phyloP scores from a whole-genome alignment of 2,797 vertebrate genomes.

The Hydrocynus forskahlii region DNA sequence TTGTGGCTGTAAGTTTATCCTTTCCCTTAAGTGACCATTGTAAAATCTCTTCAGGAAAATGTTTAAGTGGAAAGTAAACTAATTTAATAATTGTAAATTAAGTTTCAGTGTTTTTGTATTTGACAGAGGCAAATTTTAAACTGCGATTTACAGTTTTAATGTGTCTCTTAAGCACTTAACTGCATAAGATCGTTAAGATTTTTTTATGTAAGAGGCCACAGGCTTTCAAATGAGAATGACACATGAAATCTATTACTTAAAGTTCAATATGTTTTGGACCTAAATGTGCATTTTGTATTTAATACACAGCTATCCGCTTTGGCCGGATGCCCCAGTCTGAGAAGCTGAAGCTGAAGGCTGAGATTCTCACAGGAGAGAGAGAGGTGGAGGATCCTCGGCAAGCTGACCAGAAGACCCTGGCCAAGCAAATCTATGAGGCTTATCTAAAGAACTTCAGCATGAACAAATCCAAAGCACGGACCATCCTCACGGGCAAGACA shows the following conservation, averaged over 20 bases:
- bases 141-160: too few species aligned
- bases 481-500: constrained; percentile 93
- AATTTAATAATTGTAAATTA: too few species aligned
- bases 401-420: constrained; percentile 92
- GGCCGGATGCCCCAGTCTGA: constrained; percentile 98
- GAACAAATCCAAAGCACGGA: constrained; percentile 96
- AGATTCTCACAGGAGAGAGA: constrained; percentile 88
- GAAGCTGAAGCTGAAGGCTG: constrained; percentile 95
- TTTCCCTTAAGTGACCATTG: too few species aligned
- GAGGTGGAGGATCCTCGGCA: constrained; percentile 83
- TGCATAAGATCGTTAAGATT: background rate
- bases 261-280: background rate
- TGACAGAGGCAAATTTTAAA: too few species aligned
- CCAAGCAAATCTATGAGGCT: constrained; percentile 92
- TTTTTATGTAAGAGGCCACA: background rate
- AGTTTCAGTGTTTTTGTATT: too few species aligned
- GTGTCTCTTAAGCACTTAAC: too few species aligned
- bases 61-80: too few species aligned
- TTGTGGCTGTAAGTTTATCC: too few species aligned
- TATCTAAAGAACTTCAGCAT: constrained; percentile 98
- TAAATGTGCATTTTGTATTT: background rate
- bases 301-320: constrained; percentile 90
- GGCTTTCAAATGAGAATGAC: background rate
- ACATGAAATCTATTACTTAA: background rate
- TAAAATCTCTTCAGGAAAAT: too few species aligned